Conservation (phyloP, 1,140 invertebrate genomes). For the Paraescarpia echinospica region DNA sequence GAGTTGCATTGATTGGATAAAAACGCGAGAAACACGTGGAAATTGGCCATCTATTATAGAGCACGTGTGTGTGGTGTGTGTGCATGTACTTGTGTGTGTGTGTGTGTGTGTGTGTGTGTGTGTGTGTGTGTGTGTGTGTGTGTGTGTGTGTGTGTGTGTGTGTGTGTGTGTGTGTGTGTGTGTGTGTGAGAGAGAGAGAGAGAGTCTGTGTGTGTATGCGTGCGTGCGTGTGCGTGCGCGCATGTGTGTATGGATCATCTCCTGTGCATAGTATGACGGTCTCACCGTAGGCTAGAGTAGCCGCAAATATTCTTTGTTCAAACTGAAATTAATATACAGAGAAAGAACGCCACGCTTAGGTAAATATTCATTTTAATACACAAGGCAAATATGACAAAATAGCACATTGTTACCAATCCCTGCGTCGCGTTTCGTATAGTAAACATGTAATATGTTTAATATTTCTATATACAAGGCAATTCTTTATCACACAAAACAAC, state of each 20-base stretch:
- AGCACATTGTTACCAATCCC: not conserved
- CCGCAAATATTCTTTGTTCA: no score
- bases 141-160: not conserved
- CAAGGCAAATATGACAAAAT: not conserved
- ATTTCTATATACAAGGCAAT: not conserved
- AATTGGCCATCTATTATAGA: no score
- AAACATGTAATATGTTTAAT: not conserved
- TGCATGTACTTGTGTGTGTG: no score
- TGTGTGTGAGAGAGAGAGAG: not conserved
- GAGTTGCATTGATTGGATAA: no score
- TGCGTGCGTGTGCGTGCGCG: no score
- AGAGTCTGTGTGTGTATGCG: not conserved
- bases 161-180: not conserved
- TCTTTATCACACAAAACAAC: not conserved
- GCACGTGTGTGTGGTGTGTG: no score
- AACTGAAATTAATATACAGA: not conserved
- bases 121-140: not conserved
- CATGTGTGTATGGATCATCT: no score
- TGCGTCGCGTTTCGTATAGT: not conserved
- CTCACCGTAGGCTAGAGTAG: no score
- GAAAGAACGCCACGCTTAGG: not conserved
- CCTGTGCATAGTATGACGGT: no score
- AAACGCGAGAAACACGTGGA: no score
- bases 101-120: no score
- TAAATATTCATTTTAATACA: not conserved